Evolutionary conservation across 2,113 vertebrate species (phyloP).

Genomic region (Salvelinus sp.): DNA sequence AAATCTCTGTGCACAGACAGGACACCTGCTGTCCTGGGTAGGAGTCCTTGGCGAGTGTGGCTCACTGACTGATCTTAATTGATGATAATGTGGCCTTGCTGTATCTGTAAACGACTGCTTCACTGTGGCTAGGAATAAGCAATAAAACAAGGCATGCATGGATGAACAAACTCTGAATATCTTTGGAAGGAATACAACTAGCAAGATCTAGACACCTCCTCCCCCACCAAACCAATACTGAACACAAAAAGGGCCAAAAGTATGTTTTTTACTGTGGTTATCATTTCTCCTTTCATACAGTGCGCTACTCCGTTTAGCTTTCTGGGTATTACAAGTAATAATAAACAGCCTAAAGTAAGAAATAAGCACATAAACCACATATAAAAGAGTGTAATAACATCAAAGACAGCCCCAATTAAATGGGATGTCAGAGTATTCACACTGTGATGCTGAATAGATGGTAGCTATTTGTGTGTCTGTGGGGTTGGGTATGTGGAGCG

Average conservation of each 20-base stretch:
- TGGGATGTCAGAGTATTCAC: slow-evolving; percentile 58
- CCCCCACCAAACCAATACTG: not conserved
- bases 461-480: slow-evolving; percentile 22
- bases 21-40: slow-evolving; percentile 23
- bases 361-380: slow-evolving; percentile 54
- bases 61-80: slow-evolving; percentile 34
- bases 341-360: slow-evolving; percentile 48
- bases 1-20: slow-evolving; percentile 17
- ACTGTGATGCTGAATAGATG: slow-evolving; percentile 61
- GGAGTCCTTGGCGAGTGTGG: slow-evolving; percentile 9
- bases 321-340: slow-evolving; percentile 33
- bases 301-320: slow-evolving; percentile 28
- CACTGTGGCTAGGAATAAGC: not conserved
- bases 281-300: slow-evolving; percentile 36
- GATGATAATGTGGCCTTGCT: slow-evolving; percentile 25
- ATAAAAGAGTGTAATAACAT: slow-evolving; percentile 63
- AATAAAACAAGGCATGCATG: not conserved
- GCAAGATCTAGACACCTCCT: not conserved
- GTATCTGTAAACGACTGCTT: slow-evolving; percentile 6
- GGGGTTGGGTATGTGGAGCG: slow-evolving; percentile 62
- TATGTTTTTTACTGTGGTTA: slow-evolving; percentile 11
- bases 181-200: not conserved
- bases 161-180: not conserved
- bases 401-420: slow-evolving; percentile 63
- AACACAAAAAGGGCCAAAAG: not conserved